Percentiles rank a stretch among this genome's conserved stretches.
phyloP scores from a whole-genome alignment of 2,797 vertebrate genomes.

The Odontamblyopus lacepedii region DNA sequence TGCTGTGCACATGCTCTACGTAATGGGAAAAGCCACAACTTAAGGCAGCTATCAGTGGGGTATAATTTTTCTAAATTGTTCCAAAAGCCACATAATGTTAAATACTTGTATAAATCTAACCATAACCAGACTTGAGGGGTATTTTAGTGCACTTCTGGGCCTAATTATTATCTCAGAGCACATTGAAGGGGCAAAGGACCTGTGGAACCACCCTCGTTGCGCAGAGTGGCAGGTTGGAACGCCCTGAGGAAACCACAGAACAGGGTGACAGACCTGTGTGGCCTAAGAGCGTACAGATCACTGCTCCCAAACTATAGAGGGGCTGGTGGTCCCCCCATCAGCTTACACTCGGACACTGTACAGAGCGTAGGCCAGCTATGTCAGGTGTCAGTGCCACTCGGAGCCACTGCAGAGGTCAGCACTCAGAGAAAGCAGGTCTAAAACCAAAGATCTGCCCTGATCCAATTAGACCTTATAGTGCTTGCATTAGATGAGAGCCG shows the following conservation, averaged over 20 bases:
- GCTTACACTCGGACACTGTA: constrained; percentile 59
- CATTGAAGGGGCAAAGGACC: constrained; percentile 50
- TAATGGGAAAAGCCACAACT: constrained; percentile 75
- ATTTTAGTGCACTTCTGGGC: constrained; percentile 56
- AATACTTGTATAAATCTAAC: constrained; percentile 76
- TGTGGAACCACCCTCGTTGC: constrained; percentile 63
- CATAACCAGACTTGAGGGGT: constrained; percentile 68
- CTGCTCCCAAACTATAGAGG: constrained; percentile 72
- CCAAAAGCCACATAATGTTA: constrained; percentile 75
- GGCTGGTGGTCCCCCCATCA: constrained; percentile 73
- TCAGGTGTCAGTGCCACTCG: constrained; percentile 69
- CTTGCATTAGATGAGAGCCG: constrained; percentile 33
- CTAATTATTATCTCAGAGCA: constrained; percentile 71
- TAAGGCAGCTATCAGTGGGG: constrained; percentile 72
- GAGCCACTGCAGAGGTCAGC: constrained; percentile 51
- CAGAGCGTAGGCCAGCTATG: constrained; percentile 46
- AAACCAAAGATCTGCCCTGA: constrained; percentile 62
- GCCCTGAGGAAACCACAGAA: constrained; percentile 45
- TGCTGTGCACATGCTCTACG: constrained; percentile 57
- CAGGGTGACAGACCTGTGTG: constrained; percentile 58
- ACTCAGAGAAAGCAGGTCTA: constrained; percentile 56
- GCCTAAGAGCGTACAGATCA: constrained; percentile 61
- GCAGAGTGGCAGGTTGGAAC: constrained; percentile 21
- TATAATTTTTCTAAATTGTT: constrained; percentile 80
- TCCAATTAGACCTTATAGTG: constrained; percentile 61